These are phyloP conservation scores for Erinaceus europaeus DNA, from an alignment of 2,113 vertebrate species.

Conservation along the genomic window DNA sequence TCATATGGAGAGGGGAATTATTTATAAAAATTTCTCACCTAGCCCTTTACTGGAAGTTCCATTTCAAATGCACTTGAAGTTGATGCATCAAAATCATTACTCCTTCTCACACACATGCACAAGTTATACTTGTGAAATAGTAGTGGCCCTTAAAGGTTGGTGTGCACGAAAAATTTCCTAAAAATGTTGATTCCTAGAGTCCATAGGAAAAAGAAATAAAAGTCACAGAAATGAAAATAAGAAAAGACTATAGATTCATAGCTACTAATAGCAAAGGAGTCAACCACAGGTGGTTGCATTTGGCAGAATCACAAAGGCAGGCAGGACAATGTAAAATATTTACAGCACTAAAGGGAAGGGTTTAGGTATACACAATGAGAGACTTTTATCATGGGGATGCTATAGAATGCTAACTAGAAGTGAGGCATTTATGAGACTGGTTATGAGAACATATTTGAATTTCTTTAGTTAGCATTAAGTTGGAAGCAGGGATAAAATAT, in stretches of 20 bases:
- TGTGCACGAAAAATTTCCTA: background rate
- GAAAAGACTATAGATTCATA: background rate
- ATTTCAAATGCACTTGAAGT: background rate
- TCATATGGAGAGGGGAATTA: too few relatives aligned
- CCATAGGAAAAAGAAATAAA: background rate
- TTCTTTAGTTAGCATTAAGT: background rate
- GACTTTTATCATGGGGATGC: background rate
- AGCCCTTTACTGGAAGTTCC: background rate
- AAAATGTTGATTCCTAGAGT: background rate
- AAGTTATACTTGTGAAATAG: background rate
- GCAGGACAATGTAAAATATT: background rate
- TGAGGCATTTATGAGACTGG: background rate
- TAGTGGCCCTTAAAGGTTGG: background rate
- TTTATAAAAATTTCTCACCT: too few relatives aligned
- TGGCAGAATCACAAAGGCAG: background rate
- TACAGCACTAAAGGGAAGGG: background rate
- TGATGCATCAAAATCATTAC: background rate
- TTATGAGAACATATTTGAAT: background rate
- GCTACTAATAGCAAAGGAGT: background rate
- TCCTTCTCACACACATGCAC: background rate
- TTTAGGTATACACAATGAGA: background rate
- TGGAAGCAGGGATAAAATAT: background rate
- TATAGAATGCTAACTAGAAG: background rate
- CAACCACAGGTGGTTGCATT: background rate
- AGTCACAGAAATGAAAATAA: background rate